Conservation (phyloP, 2,797 vertebrate species). For the Helostoma temminkii region DNA sequence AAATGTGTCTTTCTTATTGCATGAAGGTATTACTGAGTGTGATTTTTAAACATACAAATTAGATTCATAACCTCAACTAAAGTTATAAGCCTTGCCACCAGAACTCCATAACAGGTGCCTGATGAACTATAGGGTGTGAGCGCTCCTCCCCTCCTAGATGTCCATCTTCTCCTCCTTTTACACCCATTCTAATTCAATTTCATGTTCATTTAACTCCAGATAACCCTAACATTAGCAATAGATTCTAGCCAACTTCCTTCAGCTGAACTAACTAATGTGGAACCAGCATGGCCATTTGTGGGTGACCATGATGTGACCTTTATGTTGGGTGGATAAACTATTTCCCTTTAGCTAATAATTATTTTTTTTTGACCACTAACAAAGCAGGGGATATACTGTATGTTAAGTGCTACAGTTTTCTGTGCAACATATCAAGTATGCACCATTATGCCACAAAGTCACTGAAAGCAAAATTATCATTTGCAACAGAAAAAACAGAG, state of each 20-base stretch:
- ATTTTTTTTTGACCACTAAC: background rate
- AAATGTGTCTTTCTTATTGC: background rate
- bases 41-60: conserved; percentile 34
- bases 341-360: background rate
- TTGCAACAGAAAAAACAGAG: background rate
- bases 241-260: conserved; percentile 8
- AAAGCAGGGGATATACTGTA: background rate
- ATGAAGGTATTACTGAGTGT: background rate
- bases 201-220: conserved; percentile 41
- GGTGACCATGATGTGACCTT: conserved; percentile 15
- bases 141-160: conserved; percentile 23
- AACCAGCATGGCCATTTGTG: conserved; percentile 14
- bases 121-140: conserved; percentile 30
- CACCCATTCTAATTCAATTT: conserved; percentile 53
- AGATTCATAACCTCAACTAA: conserved; percentile 27
- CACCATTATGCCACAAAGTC: background rate
- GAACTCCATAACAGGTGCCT: conserved; percentile 40
- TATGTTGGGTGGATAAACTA: conserved; percentile 9
- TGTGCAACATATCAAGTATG: background rate
- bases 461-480: background rate
- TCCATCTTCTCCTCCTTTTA: conserved; percentile 15
- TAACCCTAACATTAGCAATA: conserved; percentile 27
- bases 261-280: conserved; percentile 26
- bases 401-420: background rate
- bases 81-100: conserved; percentile 21